These are phyloP conservation scores for Saturnia japonica DNA, from an alignment of 2,888 invertebrate genomes.

Conservation along the genomic window DNA sequence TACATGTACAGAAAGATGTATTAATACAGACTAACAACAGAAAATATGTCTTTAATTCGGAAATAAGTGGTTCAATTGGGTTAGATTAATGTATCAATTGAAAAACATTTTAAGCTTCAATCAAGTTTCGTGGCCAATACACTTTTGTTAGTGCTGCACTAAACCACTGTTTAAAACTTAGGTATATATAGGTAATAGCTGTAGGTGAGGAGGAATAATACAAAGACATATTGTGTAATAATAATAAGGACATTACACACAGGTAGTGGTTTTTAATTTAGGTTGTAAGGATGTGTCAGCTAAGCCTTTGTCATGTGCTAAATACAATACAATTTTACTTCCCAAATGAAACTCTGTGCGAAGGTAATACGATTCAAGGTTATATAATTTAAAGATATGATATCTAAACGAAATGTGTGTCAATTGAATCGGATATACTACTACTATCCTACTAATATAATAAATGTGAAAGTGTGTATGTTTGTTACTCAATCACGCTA, in stretches of 20 bases:
- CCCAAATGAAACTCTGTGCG: neutral
- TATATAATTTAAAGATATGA: constrained; percentile 5
- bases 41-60: neutral
- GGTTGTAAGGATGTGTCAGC: neutral
- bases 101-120: neutral
- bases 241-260: neutral
- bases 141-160: neutral
- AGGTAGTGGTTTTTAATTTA: neutral
- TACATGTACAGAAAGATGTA: too few species aligned
- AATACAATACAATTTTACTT: neutral
- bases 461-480: too few species aligned
- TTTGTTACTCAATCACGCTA: too few species aligned
- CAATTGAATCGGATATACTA: constrained; percentile 8
- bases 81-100: neutral
- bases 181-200: too few species aligned
- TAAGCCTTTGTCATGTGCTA: neutral
- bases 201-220: too few species aligned
- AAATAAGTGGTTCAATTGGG: neutral
- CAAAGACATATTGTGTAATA: neutral
- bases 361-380: neutral
- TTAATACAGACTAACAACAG: neutral
- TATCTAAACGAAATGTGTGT: constrained; percentile 17
- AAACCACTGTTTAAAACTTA: neutral
- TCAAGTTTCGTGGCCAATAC: neutral
- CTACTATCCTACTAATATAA: too few species aligned